phyloP scores from a whole-genome alignment of 2,888 invertebrate species.

The Cheilosia scutellata region DNA sequence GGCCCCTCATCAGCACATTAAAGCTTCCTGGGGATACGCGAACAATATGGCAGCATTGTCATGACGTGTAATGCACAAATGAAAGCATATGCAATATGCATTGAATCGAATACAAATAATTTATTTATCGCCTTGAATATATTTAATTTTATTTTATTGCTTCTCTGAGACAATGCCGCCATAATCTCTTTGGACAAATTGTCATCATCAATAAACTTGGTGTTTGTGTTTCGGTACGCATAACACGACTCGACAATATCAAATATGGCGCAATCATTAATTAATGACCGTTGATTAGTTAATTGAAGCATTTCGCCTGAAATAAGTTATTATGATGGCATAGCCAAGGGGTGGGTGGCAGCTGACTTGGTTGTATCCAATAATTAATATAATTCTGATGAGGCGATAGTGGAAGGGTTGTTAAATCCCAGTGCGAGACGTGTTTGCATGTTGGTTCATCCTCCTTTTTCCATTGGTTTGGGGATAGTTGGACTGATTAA shows the following conservation, averaged over 20 bases:
- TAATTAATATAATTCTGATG: conserved; percentile 34
- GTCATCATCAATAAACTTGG: conserved; percentile 18
- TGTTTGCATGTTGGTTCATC: conserved; percentile 6
- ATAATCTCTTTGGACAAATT: conserved; percentile 17
- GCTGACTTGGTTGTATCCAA: conserved; percentile 6
- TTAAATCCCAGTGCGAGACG: conserved; percentile 3
- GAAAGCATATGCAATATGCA: too few species aligned
- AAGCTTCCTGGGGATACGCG: too few species aligned
- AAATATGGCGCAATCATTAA: conserved; percentile 46
- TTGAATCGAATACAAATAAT: neutral
- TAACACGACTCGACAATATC: neutral
- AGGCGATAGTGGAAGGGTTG: conserved; percentile 11
- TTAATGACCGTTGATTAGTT: conserved; percentile 57
- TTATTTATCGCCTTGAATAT: too few species aligned
- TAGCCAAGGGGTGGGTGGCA: neutral
- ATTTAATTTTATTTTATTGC: neutral
- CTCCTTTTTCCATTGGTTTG: neutral
- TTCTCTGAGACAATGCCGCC: neutral
- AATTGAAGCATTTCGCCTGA: conserved; percentile 44
- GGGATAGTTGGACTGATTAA: conserved; percentile 22
- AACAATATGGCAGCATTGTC: too few species aligned
- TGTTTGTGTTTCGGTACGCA: conserved; percentile 14
- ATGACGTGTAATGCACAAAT: too few species aligned
- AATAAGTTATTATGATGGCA: conserved; percentile 32
- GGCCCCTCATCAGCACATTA: too few species aligned